These are phyloP conservation scores for Sycophaga agraensis DNA, from an alignment of 1,140 invertebrate genomes.

Conservation along the genomic window DNA sequence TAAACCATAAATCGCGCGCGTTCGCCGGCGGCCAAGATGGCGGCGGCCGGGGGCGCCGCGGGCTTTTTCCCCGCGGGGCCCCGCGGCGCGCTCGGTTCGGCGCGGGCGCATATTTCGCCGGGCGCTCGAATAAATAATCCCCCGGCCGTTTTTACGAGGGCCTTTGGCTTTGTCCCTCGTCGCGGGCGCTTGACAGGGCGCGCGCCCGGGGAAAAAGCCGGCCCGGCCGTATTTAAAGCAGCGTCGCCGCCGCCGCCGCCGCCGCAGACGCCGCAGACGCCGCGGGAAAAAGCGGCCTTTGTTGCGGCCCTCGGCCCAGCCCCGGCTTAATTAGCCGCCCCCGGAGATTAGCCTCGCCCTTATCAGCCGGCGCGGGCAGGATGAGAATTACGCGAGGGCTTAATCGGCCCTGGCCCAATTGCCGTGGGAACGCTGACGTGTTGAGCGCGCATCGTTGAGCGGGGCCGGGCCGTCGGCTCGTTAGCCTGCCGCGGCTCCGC, in stretches of 20 bases:
- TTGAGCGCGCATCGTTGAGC: no score
- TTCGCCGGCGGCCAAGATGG: background rate
- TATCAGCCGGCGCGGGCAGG: no score
- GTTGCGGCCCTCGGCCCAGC: background rate
- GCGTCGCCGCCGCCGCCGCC: background rate
- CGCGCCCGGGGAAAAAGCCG: no score
- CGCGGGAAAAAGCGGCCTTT: no score
- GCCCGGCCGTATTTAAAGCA: no score
- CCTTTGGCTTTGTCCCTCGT: no score
- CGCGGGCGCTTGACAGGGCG: no score
- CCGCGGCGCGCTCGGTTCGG: background rate
- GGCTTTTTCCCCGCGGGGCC: background rate
- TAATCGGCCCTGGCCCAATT: background rate
- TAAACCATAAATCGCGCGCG: constrained; percentile 26
- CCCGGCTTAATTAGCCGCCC: background rate
- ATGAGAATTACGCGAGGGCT: background rate
- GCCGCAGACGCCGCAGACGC: background rate
- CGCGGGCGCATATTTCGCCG: constrained; percentile 7
- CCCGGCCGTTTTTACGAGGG: no score
- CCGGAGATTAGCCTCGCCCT: no score
- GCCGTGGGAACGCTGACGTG: no score
- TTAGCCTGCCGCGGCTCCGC: background rate
- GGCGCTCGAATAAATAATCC: no score
- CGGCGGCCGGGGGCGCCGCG: background rate
- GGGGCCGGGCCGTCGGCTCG: no score